Conservation (phyloP, 2,797 vertebrate species). For the Gambelia wislizenii region DNA sequence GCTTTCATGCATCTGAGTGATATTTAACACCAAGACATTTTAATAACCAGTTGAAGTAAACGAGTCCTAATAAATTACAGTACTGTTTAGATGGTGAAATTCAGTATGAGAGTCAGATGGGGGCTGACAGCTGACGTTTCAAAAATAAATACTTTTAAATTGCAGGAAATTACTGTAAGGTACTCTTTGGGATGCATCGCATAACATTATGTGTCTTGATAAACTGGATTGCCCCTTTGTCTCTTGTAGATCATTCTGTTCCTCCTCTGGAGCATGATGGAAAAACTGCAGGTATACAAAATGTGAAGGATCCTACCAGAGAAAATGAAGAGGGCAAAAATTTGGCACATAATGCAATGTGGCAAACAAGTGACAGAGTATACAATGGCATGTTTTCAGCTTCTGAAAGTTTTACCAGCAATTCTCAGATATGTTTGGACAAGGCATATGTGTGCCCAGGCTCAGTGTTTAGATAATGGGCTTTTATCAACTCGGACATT, state of each 20-base stretch:
- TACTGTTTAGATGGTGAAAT: constrained; percentile 64
- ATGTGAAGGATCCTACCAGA: constrained; percentile 15
- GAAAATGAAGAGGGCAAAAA: constrained; percentile 14
- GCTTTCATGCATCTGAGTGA: constrained; percentile 52
- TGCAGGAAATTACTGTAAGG: constrained; percentile 66
- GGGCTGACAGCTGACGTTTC: constrained; percentile 67
- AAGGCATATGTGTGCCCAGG: not conserved
- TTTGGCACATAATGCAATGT: not conserved
- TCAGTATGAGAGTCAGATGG: constrained; percentile 60
- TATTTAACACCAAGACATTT: constrained; percentile 72
- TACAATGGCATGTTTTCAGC: not conserved
- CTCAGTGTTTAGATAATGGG: not conserved
- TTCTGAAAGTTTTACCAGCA: not conserved
- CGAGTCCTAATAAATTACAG: constrained; percentile 75
- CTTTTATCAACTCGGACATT: not conserved
- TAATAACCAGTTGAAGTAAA: constrained; percentile 71
- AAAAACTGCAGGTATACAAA: constrained; percentile 58
- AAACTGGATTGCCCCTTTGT: constrained; percentile 49
- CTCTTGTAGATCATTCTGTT: constrained; percentile 52
- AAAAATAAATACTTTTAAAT: constrained; percentile 75
- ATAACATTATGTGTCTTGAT: constrained; percentile 29
- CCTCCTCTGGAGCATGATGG: constrained; percentile 34
- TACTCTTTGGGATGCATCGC: constrained; percentile 51
- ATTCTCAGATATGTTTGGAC: not conserved
- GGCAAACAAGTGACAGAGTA: not conserved